These are phyloP conservation scores for Dasyprocta punctata DNA, from an alignment of 2,113 vertebrate species.

Conservation along the genomic window DNA sequence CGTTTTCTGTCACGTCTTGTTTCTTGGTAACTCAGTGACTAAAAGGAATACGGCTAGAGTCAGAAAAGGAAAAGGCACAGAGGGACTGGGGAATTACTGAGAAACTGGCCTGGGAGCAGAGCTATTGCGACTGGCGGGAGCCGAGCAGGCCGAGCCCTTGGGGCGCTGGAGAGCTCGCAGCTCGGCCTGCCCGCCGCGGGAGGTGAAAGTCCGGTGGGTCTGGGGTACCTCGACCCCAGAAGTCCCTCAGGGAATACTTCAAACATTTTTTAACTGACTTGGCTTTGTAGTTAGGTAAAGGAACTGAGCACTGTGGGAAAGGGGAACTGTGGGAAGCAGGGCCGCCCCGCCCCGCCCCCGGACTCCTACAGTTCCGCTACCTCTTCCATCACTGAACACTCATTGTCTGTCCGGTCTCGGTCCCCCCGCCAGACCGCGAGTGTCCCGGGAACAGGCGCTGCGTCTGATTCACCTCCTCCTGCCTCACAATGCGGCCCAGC, in stretches of 20 bases:
- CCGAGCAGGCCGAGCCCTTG: background rate
- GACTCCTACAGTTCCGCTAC: background rate
- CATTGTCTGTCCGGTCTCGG: conserved; percentile 52
- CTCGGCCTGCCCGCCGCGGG: no score
- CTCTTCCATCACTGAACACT: conserved; percentile 44
- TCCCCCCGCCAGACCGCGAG: conserved; percentile 11
- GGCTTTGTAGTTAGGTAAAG: conserved; percentile 39
- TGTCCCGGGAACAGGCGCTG: conserved; percentile 45
- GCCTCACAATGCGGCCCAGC: conserved; percentile 64
- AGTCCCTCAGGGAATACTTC: background rate
- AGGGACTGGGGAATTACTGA: background rate
- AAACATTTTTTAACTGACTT: background rate
- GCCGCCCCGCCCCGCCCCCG: background rate
- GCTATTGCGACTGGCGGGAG: background rate
- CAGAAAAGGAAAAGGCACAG: background rate
- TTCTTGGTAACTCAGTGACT: background rate
- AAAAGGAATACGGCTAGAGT: background rate
- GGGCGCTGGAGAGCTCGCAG: background rate
- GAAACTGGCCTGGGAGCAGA: background rate
- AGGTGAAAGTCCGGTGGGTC: background rate
- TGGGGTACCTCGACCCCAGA: background rate
- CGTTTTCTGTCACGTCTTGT: background rate
- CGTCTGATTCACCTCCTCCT: conserved; percentile 72
- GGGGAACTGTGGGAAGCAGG: conserved; percentile 4
- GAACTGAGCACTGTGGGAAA: background rate